phyloP scores from a whole-genome alignment of 1,140 invertebrate species.

The Plectrocnemia conspersa region DNA sequence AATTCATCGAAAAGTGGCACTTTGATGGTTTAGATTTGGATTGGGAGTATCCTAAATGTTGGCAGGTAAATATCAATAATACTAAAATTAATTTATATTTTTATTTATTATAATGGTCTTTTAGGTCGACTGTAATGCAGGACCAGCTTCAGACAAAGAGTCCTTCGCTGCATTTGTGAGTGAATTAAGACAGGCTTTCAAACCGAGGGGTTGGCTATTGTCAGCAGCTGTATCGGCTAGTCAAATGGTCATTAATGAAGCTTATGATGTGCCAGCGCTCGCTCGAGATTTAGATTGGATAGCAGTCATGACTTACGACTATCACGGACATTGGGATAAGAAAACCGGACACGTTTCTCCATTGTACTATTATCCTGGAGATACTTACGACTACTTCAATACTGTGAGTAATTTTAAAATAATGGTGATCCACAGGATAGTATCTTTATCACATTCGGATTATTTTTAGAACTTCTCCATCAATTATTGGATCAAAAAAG shows the following conservation, averaged over 20 bases:
- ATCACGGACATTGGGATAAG: conserved; percentile 80
- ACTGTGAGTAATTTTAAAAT: conserved; percentile 40
- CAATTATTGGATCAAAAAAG: conserved; percentile 56
- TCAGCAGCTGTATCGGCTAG: conserved; percentile 80
- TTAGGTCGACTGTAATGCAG: conserved; percentile 56
- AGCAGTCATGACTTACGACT: conserved; percentile 82
- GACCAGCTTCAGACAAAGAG: conserved; percentile 68
- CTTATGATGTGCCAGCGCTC: conserved; percentile 69
- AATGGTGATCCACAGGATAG: too few relatives aligned
- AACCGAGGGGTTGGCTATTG: conserved; percentile 63
- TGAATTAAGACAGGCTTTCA: conserved; percentile 68
- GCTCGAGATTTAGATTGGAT: conserved; percentile 74
- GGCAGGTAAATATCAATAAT: conserved; percentile 52
- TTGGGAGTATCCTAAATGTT: conserved; percentile 73
- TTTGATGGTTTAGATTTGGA: conserved; percentile 70
- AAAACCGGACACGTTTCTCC: conserved; percentile 80
- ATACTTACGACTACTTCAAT: conserved; percentile 59
- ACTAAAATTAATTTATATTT: conserved; percentile 4
- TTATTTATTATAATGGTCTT: conserved; percentile 33
- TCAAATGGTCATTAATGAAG: conserved; percentile 75
- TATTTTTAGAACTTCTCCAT: conserved; percentile 51
- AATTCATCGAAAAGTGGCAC: conserved; percentile 60
- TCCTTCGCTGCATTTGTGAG: conserved; percentile 65
- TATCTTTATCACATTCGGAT: not conserved
- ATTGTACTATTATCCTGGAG: conserved; percentile 65